A percentile compares a stretch with the other conserved stretches of the same genome.
Evolutionary conservation across 2,888 invertebrate species (phyloP).

Genomic region (Athalia cordata): DNA sequence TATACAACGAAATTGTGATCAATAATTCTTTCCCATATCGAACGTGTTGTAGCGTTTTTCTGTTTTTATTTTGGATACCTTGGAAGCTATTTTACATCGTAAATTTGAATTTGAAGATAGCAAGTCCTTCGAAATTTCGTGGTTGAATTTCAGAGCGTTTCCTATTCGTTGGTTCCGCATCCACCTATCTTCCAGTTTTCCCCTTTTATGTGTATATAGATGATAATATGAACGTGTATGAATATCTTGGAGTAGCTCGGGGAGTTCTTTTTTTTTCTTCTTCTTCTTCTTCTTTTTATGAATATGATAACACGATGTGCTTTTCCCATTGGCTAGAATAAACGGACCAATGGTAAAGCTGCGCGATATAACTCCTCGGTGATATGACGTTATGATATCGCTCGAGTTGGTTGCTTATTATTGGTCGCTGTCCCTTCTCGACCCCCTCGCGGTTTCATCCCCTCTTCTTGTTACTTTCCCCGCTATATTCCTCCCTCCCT

Average conservation of each 20-base stretch:
- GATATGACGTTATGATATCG: conserved; percentile 73
- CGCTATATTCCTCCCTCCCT: conserved; percentile 56
- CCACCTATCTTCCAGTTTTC: no score
- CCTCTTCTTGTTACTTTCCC: conserved; percentile 63
- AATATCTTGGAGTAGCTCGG: no score
- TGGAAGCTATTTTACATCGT: neutral
- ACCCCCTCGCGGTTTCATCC: conserved; percentile 57
- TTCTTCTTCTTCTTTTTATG: conserved; percentile 49
- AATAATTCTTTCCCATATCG: conserved; percentile 26
- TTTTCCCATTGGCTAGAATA: conserved; percentile 62
- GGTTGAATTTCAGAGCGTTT: no score
- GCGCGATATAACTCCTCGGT: conserved; percentile 67
- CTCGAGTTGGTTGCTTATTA: conserved; percentile 66
- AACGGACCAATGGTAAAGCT: conserved; percentile 67
- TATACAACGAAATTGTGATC: conserved; percentile 34
- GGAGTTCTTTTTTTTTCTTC: no score
- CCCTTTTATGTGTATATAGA: no score
- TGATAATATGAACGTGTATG: no score
- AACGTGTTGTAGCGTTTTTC: neutral
- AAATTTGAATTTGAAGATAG: no score
- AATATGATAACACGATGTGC: conserved; percentile 53
- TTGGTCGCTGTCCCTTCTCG: conserved; percentile 69
- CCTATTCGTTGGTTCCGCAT: no score
- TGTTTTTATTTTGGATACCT: neutral
- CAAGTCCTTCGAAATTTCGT: no score